Evolutionary conservation across 2,888 invertebrate species (phyloP).

Genomic region (Apoda limacodes): DNA sequence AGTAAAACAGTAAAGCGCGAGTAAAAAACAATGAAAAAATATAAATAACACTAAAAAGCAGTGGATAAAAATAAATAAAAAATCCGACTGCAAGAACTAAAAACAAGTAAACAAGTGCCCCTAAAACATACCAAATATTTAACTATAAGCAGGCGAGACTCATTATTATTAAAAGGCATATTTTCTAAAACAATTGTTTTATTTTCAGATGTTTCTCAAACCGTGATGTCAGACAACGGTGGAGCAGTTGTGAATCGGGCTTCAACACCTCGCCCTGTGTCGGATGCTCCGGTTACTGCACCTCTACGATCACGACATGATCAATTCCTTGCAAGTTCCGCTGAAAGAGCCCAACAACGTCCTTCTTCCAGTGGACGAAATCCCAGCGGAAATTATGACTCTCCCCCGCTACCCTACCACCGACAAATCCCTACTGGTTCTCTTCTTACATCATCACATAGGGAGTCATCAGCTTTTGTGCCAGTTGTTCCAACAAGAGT

Average conservation of each 20-base stretch:
- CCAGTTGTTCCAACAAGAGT: constrained; percentile 86
- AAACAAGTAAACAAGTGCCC: too few species aligned
- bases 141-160: too few species aligned
- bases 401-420: constrained; percentile 74
- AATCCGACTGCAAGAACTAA: too few species aligned
- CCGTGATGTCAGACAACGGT: constrained; percentile 61
- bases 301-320: constrained; percentile 69
- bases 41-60: too few species aligned
- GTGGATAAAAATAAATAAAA: too few species aligned
- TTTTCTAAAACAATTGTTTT: constrained; percentile 19
- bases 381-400: constrained; percentile 69
- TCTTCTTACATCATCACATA: constrained; percentile 67
- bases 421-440: constrained; percentile 71
- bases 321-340: constrained; percentile 70
- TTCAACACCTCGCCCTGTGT: constrained; percentile 60
- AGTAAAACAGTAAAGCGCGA: too few species aligned
- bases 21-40: too few species aligned
- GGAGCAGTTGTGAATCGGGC: constrained; percentile 57
- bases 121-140: too few species aligned
- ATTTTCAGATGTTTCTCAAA: constrained; percentile 44
- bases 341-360: constrained; percentile 54
- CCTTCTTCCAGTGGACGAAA: constrained; percentile 65
- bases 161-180: too few species aligned
- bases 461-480: constrained; percentile 88
- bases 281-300: constrained; percentile 53